Evolutionary conservation across 2,797 vertebrate species (phyloP).

Genomic region (Sphenopsis melanotis): DNA sequence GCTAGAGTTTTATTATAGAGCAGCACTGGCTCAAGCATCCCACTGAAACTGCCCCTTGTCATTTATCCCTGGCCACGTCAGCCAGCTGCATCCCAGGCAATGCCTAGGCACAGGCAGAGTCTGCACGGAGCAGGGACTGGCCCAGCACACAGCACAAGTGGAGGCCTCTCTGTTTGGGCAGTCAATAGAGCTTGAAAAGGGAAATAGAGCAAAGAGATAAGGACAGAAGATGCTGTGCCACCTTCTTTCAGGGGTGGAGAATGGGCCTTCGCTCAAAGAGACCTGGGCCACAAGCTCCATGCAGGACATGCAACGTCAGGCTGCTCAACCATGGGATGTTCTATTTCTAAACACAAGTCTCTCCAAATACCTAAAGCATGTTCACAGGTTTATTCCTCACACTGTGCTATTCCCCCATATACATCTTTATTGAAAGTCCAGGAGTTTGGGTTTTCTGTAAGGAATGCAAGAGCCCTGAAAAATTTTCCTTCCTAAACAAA

Average conservation of each 20-base stretch:
- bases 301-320: accelerated
- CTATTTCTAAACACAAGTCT: background rate
- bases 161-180: background rate
- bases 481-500: background rate
- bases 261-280: background rate
- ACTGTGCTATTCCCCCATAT: background rate
- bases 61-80: background rate
- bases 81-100: background rate
- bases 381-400: background rate
- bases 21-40: background rate
- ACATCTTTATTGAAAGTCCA: background rate
- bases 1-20: background rate
- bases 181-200: background rate
- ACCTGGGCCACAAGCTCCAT: background rate
- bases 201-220: background rate
- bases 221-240: background rate
- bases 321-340: background rate
- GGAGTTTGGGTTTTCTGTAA: background rate
- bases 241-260: background rate
- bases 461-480: background rate
- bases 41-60: background rate
- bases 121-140: background rate
- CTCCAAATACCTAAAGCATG: background rate
- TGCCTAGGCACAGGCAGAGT: background rate
- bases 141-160: background rate